Base-by-base conservation (phyloP, 2,113 vertebrate species). In the Apaloderma vittatum region DNA sequence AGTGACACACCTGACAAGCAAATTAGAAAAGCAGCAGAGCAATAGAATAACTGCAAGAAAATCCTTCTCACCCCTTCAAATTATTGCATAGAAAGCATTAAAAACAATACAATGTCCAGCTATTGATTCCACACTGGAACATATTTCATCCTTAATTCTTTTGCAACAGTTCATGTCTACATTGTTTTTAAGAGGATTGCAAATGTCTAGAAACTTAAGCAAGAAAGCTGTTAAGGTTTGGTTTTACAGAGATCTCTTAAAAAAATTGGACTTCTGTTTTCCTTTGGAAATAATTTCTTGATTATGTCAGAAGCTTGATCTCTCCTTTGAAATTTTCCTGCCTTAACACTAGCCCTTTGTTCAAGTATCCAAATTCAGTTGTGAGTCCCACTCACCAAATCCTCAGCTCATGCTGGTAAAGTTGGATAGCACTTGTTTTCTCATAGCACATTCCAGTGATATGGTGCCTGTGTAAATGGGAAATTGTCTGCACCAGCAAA, bases 1-100 rank as follows among this genome's bases (percentile, higher is more conserved):
- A 97, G 62, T 88, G 92, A 96, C 93, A 94, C 43, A 83, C 29
- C 4, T 13, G 93, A 86, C 81, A 91, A 88, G 75, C 83, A 95
- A 96, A 96, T 92, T 89, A 97, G 78, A 94, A 94, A 81, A 70
- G 45, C 55, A 93, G 58, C 75, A 34, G 37, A 96, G 67, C 16
- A 32, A 65, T 46, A 67, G 51, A 91, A 65, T 86, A 93, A 89
- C 29, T 8, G 30, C 37, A 90, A 68, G 76, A 63, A 62, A 65
- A 6, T 24, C 59, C 52, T 90, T n/a, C 34, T 76, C 15, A 27
- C 79, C 48, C 5, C 19, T 68, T 94, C 91, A 88, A 86, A 77
- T 84, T 70, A 40, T 70, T 74, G 43, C 71, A 66, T 40, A 67
- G 17, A 23, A 93, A 95, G 37, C 36, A 62, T 45, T 43, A 52